Evolutionary conservation across 2,797 vertebrate genomes (phyloP).

Genomic region (Dallia pectoralis): DNA sequence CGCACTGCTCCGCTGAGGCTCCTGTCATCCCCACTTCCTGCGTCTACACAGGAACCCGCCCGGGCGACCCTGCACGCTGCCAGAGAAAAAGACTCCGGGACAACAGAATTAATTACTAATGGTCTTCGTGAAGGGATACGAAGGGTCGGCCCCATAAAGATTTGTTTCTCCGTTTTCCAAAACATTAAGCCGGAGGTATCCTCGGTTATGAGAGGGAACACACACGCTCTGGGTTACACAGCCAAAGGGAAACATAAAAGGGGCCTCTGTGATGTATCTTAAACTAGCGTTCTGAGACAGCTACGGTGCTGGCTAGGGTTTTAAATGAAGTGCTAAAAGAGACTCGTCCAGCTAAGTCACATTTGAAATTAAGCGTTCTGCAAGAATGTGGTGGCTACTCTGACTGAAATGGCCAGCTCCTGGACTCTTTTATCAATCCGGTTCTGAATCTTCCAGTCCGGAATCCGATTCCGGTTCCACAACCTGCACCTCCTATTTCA

Average conservation of each 20-base stretch:
- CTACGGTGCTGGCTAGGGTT: constrained; percentile 45
- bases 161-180: constrained; percentile 57
- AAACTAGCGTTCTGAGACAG: constrained; percentile 58
- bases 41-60: constrained; percentile 27
- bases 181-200: constrained; percentile 72
- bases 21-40: constrained; percentile 39
- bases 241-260: constrained; percentile 69
- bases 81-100: constrained; percentile 35
- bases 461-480: neutral
- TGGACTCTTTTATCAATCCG: neutral
- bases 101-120: constrained; percentile 57
- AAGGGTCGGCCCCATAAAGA: constrained; percentile 55
- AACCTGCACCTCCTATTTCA: too few species aligned
- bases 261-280: constrained; percentile 61
- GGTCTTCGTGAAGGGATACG: constrained; percentile 40
- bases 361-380: constrained; percentile 9
- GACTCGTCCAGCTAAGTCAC: constrained; percentile 41
- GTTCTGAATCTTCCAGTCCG: neutral
- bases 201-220: constrained; percentile 59
- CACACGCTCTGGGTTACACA: constrained; percentile 60
- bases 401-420: neutral
- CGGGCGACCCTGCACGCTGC: constrained; percentile 13
- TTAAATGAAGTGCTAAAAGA: constrained; percentile 58
- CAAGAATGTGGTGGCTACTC: constrained; percentile 1
- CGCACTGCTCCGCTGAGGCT: constrained; percentile 33